Conservation (phyloP, 2,888 invertebrate species). For the Panzeria rudis region DNA sequence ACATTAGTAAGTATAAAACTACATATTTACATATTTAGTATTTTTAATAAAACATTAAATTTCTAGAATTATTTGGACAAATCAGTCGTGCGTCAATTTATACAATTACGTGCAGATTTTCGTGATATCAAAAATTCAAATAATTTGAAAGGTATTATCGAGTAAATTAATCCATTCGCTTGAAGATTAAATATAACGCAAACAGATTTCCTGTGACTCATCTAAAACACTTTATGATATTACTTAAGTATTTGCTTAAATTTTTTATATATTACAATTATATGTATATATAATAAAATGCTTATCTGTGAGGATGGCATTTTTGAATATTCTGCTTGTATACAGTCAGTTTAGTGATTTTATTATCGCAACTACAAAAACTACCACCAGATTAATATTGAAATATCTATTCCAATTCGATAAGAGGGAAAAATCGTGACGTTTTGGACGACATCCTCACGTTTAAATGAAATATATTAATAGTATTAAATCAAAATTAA, state of each 20-base stretch:
- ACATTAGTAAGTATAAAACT: constrained; percentile 89
- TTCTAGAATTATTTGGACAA: constrained; percentile 95
- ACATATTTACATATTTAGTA: constrained; percentile 17
- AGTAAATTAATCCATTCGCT: constrained; percentile 74
- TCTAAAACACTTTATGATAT: constrained; percentile 28
- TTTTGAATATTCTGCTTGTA: too few species aligned
- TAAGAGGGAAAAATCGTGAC: too few species aligned
- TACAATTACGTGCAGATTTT: constrained; percentile 97
- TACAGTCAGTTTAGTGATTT: too few species aligned
- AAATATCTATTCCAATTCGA: too few species aligned
- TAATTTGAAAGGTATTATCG: constrained; percentile 86
- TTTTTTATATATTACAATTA: not conserved
- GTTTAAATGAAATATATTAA: too few species aligned
- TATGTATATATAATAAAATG: not conserved
- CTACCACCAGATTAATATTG: too few species aligned
- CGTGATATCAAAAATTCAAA: constrained; percentile 91
- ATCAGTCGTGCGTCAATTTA: constrained; percentile 94
- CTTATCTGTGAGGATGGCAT: too few species aligned
- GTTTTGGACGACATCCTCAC: too few species aligned
- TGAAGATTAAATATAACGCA: not conserved
- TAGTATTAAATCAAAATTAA: too few species aligned
- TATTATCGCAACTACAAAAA: too few species aligned
- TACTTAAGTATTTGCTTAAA: not conserved
- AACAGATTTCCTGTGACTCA: constrained; percentile 7
- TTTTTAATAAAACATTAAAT: constrained; percentile 72